A percentile compares a stretch with the other conserved stretches of the same genome.
phyloP scores from a whole-genome alignment of 2,888 invertebrate species.

The Tenthredo distinguenda region DNA sequence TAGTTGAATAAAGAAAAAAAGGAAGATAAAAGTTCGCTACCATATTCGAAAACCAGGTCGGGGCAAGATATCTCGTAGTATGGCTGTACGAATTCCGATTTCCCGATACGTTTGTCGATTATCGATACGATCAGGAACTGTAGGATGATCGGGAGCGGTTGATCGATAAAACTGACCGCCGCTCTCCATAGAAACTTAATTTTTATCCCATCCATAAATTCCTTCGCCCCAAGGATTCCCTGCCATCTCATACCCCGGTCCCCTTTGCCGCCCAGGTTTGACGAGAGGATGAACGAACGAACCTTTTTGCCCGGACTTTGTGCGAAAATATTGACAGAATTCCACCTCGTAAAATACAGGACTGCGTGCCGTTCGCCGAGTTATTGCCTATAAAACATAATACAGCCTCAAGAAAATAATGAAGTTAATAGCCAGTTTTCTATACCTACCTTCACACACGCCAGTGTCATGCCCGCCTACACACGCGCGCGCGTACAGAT shows the following conservation, averaged over 20 bases:
- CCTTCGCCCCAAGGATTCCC: background rate
- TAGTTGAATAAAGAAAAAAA: background rate
- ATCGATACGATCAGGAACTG: background rate
- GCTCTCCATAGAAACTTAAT: background rate
- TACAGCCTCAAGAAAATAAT: constrained; percentile 41
- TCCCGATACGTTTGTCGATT: background rate
- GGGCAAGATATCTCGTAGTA: background rate
- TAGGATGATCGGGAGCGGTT: background rate
- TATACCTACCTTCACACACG: background rate
- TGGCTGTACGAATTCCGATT: background rate
- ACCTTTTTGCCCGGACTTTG: constrained; percentile 16
- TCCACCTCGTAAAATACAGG: constrained; percentile 49
- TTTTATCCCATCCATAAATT: constrained; percentile 26
- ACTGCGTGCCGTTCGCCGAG: constrained; percentile 16
- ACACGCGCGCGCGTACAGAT: background rate
- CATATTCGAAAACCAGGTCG: background rate
- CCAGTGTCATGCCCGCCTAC: background rate
- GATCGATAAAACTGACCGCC: constrained; percentile 30
- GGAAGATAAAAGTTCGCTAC: background rate
- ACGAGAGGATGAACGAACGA: constrained; percentile 24
- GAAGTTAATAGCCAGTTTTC: constrained; percentile 48
- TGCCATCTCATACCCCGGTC: background rate
- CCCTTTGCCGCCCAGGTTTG: background rate
- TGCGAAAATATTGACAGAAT: constrained; percentile 48
- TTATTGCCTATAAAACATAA: constrained; percentile 51